Percentiles rank a stretch among this genome's conserved stretches.
Conservation (phyloP, 35 echinoderm and acorn worm genomes). For the Ophioderma brevispina region DNA sequence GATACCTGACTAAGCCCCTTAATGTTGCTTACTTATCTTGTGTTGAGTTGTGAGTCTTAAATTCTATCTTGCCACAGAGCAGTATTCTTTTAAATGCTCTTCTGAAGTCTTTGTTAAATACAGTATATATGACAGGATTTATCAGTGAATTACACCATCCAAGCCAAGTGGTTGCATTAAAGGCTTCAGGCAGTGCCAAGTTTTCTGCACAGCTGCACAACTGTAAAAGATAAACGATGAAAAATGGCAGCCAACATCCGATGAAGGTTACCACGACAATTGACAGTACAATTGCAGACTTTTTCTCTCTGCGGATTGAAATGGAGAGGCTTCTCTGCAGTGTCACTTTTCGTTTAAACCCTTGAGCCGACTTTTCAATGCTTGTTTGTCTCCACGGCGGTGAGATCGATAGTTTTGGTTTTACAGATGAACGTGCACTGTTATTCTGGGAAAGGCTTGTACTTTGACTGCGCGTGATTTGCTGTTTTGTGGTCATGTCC, state of each 20-base stretch:
- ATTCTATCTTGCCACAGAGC: conserved; percentile 22
- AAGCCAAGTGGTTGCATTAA: conserved; percentile 68
- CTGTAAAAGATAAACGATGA: conserved; percentile 11
- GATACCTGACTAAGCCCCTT: too few species aligned
- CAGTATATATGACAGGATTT: conserved; percentile 88
- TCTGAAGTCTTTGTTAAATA: conserved; percentile 86
- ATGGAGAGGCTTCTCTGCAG: neutral
- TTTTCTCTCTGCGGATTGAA: conserved; percentile 42
- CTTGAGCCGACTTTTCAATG: neutral
- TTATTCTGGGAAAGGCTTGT: neutral
- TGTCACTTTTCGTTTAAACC: neutral
- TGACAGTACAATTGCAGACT: conserved; percentile 51
- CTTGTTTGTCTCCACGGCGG: neutral
- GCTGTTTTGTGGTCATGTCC: neutral
- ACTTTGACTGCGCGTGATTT: neutral
- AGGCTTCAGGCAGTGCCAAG: neutral
- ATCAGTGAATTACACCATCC: conserved; percentile 87
- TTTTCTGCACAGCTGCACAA: conserved; percentile 9
- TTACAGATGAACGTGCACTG: neutral
- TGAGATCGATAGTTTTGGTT: neutral
- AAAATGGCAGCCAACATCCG: conserved; percentile 87
- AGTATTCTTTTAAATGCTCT: conserved; percentile 78
- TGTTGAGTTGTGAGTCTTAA: too few species aligned
- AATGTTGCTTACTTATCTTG: too few species aligned
- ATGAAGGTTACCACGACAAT: conserved; percentile 82